Evolutionary conservation across 1,140 invertebrate genomes (phyloP).

Genomic region (Apis dorsata): DNA sequence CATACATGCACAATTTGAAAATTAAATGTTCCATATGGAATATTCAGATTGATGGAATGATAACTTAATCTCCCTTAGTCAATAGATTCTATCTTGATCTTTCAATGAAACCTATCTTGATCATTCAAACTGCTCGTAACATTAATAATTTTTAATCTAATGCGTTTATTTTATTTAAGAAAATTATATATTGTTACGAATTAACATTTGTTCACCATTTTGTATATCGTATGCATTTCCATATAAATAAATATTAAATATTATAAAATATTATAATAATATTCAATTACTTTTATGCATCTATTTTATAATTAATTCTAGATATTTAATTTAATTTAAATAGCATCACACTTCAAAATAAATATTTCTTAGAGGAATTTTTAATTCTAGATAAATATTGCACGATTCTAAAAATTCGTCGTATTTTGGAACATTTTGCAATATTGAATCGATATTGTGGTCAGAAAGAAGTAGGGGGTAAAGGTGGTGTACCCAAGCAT

Average conservation of each 20-base stretch:
- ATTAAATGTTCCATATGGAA: slow-evolving; percentile 23
- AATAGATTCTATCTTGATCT: slow-evolving; percentile 12
- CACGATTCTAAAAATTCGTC: background rate
- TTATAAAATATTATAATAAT: no score
- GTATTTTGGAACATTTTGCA: slow-evolving; percentile 1
- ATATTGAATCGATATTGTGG: slow-evolving; percentile 49
- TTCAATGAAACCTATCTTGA: background rate
- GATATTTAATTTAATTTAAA: no score
- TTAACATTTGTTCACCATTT: no score
- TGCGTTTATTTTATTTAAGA: background rate
- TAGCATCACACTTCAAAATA: background rate
- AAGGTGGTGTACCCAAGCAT: slow-evolving; percentile 50
- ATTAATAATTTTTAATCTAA: background rate
- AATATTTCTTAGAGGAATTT: no score
- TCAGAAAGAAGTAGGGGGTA: slow-evolving; percentile 11
- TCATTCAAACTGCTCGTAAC: background rate
- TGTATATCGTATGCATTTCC: background rate
- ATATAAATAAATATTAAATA: background rate
- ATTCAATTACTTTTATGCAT: no score
- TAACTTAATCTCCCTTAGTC: background rate
- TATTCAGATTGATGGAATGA: background rate
- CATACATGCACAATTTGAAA: background rate
- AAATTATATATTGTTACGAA: background rate
- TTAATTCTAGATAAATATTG: no score
- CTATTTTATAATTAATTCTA: background rate